phyloP scores from a whole-genome alignment of 2,113 vertebrate species.

The Cichladusa arquata region DNA sequence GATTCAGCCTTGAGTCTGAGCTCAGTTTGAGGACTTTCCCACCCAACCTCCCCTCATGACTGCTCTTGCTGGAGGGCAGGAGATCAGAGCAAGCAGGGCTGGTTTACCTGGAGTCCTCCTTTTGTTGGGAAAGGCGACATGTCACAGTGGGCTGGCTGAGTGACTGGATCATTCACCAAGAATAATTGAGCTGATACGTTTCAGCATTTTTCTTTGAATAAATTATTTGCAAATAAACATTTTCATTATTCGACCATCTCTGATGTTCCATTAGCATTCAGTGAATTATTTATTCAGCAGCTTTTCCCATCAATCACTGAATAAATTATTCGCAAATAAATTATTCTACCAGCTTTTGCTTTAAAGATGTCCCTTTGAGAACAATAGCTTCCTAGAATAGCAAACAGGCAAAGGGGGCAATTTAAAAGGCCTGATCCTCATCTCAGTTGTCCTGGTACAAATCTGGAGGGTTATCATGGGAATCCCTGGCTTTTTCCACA shows the following conservation, averaged over 20 bases:
- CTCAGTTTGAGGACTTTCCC: background rate
- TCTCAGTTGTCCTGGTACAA: background rate
- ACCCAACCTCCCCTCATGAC: accelerated
- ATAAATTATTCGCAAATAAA: constrained; percentile 68
- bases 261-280: constrained; percentile 67
- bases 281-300: constrained; percentile 69
- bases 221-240: constrained; percentile 71
- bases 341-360: constrained; percentile 59
- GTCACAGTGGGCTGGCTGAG: background rate
- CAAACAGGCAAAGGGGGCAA: constrained; percentile 41
- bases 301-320: constrained; percentile 66
- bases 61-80: background rate
- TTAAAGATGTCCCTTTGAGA: constrained; percentile 66
- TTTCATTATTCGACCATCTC: constrained; percentile 64
- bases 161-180: background rate
- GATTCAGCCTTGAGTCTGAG: too few relatives aligned
- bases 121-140: background rate
- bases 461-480: background rate
- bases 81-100: background rate
- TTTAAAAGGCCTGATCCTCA: constrained; percentile 32
- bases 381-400: constrained; percentile 63
- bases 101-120: background rate
- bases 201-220: constrained; percentile 59
- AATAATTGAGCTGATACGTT: constrained; percentile 43
- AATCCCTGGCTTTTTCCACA: background rate